phyloP scores from a whole-genome alignment of 2,888 invertebrate genomes.

The Philhelius pedissequus region DNA sequence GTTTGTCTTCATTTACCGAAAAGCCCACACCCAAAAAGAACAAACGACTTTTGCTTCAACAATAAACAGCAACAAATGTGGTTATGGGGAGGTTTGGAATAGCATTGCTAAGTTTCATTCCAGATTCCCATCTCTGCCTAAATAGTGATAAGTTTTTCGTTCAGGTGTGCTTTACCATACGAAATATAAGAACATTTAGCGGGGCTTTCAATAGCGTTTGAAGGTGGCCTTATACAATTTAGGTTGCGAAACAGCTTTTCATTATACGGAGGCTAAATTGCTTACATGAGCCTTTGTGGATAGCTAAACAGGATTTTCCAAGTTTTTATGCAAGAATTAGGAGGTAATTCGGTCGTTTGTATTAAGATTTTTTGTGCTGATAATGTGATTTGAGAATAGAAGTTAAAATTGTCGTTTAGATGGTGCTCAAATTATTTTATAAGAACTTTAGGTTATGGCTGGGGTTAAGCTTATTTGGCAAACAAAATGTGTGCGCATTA shows the following conservation, averaged over 20 bases:
- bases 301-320: slow-evolving; percentile 6
- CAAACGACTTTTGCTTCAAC: background rate
- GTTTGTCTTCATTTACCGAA: slow-evolving; percentile 62
- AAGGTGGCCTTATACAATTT: slow-evolving; percentile 1
- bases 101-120: background rate
- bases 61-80: slow-evolving; percentile 5
- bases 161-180: background rate
- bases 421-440: background rate
- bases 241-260: slow-evolving; percentile 30
- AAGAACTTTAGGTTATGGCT: background rate
- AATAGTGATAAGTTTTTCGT: slow-evolving; percentile 20
- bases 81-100: background rate
- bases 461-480: background rate
- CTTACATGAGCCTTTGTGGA: slow-evolving; percentile 28
- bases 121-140: background rate
- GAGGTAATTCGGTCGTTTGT: background rate
- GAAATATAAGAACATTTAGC: slow-evolving; percentile 24
- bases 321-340: background rate
- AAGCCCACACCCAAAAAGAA: slow-evolving; percentile 4
- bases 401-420: background rate
- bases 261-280: slow-evolving; percentile 37
- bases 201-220: background rate
- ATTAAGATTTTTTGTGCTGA: background rate
- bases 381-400: background rate
- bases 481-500: background rate